Evolutionary conservation across 2,888 invertebrate genomes (phyloP), one percentile per base, ranked within the genome.

Genomic region (Prionchulus punctatus): DNA sequence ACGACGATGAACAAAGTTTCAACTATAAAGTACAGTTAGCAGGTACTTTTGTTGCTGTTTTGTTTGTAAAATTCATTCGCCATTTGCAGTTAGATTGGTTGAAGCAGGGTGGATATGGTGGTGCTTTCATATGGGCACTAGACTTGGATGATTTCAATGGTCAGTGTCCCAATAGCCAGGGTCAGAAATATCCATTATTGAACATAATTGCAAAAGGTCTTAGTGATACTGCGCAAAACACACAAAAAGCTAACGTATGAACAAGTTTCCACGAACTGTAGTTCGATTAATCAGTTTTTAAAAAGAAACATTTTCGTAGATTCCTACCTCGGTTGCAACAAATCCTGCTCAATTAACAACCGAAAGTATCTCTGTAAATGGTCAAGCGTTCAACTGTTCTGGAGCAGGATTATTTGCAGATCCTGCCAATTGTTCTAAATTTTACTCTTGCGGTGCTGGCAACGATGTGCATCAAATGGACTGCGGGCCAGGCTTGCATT

Each of bases 81-180:
- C 36, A 12, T n/a, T 12, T 18, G 12, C 7, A 12, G 12, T 36
- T 36, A 18, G 36, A 36, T 18, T 36, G 36, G 36, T 7, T 18
- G 12, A 36, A 36, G 18, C 7, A 36, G 36, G 36, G 18, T 36
- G 59, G 55, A 36, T 36, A 36, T 4, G 51, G 36, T 36, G 36
- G 36, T 36, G 36, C 36, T 7, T 36, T 36, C 36, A 18, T 36
- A 18, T 36, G 36, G 36, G 18, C 36, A 12, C 36, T 36, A 18
- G 36, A 36, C 36, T 36, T 36, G 36, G 36, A 36, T 18, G 36
- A 36, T 18, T 36, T 36, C 36, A 7, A 36, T 7, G 36, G 36
- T 18, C 7, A 7, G 7, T 36, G 36, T 36, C 36, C 36, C 7
- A 12, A 7, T 18, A 36, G 36, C 36, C 7, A 36, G 36, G 36